phyloP scores from a whole-genome alignment of 1,140 invertebrate genomes.

The Prorops nasuta region DNA sequence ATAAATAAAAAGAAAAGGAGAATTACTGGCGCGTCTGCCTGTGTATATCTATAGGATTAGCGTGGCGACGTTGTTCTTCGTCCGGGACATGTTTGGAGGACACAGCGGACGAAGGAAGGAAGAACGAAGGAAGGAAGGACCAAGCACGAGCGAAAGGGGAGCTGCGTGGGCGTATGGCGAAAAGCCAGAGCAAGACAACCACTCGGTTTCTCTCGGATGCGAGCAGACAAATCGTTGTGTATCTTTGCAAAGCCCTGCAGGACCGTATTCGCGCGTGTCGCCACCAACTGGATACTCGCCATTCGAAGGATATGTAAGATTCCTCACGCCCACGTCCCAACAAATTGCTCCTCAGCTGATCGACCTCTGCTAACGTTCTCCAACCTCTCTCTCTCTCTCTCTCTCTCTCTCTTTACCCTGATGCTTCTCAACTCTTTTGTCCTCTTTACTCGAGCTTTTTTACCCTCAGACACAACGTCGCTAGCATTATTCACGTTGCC shows the following conservation, averaged over 20 bases:
- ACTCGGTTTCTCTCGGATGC: constrained; percentile 21
- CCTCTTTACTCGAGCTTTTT: not conserved
- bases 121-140: not conserved
- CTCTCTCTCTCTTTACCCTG: not conserved
- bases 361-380: constrained; percentile 3
- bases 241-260: not conserved
- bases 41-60: constrained; percentile 19
- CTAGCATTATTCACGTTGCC: too few relatives aligned
- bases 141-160: not conserved
- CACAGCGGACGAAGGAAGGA: not conserved
- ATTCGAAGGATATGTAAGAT: constrained; percentile 27
- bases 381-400: not conserved
- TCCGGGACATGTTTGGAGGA: constrained; percentile 10
- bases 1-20: too few relatives aligned
- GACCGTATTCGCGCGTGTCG: not conserved
- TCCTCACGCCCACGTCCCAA: constrained; percentile 20
- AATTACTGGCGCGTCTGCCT: too few relatives aligned
- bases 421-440: not conserved
- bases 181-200: constrained; percentile 23
- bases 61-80: constrained; percentile 22
- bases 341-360: constrained; percentile 34
- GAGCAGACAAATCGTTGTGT: constrained; percentile 25
- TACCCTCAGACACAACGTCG: too few relatives aligned
- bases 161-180: constrained; percentile 32
- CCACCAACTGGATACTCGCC: constrained; percentile 1